Evolutionary conservation across 2,888 invertebrate species (phyloP), one percentile per base, ranked within the genome.

Genomic region (Nasonia oneida): DNA sequence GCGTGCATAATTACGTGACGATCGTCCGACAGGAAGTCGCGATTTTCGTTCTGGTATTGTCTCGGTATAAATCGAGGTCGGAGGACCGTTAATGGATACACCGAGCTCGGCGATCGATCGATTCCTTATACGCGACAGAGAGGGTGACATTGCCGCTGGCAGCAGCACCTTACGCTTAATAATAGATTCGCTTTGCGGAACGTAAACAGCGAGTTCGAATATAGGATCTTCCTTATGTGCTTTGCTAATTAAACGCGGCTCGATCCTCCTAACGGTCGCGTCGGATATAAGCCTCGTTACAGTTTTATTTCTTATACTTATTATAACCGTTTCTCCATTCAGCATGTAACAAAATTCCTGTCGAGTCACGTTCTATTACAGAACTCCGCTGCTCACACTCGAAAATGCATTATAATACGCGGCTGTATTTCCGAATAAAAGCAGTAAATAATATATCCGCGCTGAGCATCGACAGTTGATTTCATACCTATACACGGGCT

Each of bases 361-460:
- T 61, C 53, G 76, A 77, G 57, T 77, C 77, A 64, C 61, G 61
- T n/a, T 8, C 37, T 37, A 77, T 77, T 77, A 64, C 77, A 12
- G 37, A 15, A 78, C 14, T 12, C 37, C 71, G 53, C 37, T 14
- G 15, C 29, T 18, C 70, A 14, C 70, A 29, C 70, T 50, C 70
- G n/a, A 39, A 53, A 14, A 53, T 10, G 4, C 37, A 37, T 37
- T 37, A 37, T 37, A 37, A 39, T 12, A 29, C 71, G 18, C 18
- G n/a, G 39, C 23, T 42, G 37, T 23, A 39, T 10, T 75, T 29
- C 18, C 47, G 64, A 53, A 53, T 53, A 18, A 3, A 64, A 29
- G 78, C 42, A 77, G 15, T 83, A 78, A 78, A 83, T 83, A 83
- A 77, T 71, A 83, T 57, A 83, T 57, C 70, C 18, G 61, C 47